These are phyloP conservation scores for Bimastos eiseni DNA, from an alignment of 2,888 invertebrate genomes.

Conservation along the genomic window DNA sequence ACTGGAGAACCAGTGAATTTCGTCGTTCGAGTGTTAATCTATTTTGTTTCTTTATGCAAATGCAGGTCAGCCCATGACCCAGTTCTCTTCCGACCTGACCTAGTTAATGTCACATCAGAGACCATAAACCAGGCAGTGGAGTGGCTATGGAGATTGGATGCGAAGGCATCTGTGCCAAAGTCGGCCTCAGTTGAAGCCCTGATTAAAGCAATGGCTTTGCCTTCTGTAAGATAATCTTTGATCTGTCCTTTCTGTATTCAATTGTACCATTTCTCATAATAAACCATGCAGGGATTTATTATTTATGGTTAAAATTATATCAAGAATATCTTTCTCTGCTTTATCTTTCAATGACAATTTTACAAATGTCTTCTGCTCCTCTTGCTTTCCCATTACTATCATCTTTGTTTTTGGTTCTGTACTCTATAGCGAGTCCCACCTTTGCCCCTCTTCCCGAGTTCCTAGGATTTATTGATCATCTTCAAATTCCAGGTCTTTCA, in stretches of 20 bases:
- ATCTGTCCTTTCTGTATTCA: background rate
- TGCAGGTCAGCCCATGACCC: constrained; percentile 57
- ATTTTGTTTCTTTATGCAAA: background rate
- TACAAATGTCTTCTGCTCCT: too few species aligned
- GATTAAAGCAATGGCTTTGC: constrained; percentile 54
- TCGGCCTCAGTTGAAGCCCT: constrained; percentile 60
- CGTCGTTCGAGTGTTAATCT: background rate
- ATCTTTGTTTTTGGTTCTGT: too few species aligned
- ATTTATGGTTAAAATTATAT: background rate
- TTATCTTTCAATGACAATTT: background rate
- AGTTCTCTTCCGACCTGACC: constrained; percentile 51
- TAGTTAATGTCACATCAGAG: constrained; percentile 57
- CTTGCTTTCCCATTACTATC: too few species aligned
- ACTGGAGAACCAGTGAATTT: too few species aligned
- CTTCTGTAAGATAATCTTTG: constrained; percentile 48
- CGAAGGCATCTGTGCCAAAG: constrained; percentile 51
- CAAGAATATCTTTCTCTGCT: background rate
- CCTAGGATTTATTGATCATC: too few species aligned
- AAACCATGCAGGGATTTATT: background rate
- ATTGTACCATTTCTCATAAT: background rate
- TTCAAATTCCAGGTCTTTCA: background rate
- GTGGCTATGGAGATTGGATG: constrained; percentile 57
- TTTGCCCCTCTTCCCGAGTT: too few species aligned
- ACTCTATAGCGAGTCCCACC: too few species aligned
- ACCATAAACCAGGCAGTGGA: constrained; percentile 58